Evolutionary conservation across 2,888 invertebrate species (phyloP), one percentile per base, ranked within the genome.

Genomic region (Deilephila elpenor): DNA sequence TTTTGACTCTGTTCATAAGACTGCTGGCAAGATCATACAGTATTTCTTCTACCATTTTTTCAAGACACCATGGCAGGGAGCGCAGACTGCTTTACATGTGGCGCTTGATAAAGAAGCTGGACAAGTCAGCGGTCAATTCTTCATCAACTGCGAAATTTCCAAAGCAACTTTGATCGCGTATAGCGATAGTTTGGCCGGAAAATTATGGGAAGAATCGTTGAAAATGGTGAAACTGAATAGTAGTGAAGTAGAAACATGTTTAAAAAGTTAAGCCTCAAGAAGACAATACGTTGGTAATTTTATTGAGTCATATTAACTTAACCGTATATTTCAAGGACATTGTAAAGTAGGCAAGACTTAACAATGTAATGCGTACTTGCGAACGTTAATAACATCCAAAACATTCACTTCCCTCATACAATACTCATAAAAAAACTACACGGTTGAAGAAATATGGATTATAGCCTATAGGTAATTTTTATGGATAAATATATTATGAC

Each of bases 51-150:
- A 96, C 78, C 94, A 95, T 20, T 95, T 97, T 82, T 97, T 96
- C 84, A 97, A 98, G 91, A 97, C 96, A 37, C 95, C 97, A 0
- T 95, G 96, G 84, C 97, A 98, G 86, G 98, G 98, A 0, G 97
- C 97, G 0, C 98, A 98, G 84, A 98, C 98, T 0, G 96, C 96
- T 1, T 94, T 98, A 60, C 96, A 97, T 78, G 91, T 96, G 29
- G 96, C 97, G 96, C 78, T 83, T 29, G 82, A 83, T 44, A 74
- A 77, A 37, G 74, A 73, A 51, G 93, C 97, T 0, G 94, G 87
- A 0, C 93, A 95, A 75, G 93, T 96, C 0, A 95, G 92, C 56
- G 97, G 97, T 71, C 96, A 96, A 88, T 97, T 97, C 84, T 97
- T 95, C 80, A 93, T 95, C 87, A 97, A 98, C 79, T 97, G 97